Evolutionary conservation across 2,113 vertebrate species (phyloP), one percentile per base, ranked within the genome.

Genomic region (Ophthalmotilapia sp.): DNA sequence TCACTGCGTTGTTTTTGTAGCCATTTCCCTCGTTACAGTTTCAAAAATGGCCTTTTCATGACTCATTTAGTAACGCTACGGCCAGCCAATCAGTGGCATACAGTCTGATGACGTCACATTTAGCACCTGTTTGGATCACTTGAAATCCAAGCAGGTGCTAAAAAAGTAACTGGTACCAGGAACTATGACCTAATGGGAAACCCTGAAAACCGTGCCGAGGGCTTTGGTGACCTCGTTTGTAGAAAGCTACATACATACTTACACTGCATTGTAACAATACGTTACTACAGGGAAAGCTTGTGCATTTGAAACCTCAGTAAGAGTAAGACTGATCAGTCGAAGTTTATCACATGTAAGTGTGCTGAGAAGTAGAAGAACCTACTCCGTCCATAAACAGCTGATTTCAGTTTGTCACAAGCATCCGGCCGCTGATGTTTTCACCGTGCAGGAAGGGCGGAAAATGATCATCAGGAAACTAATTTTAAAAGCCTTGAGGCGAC

Each of bases 191-290:
- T 36, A 36, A 12, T 65, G 17, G 31, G 33, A 38, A 65, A 65
- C 0, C 29, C 31, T 11, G 58, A 36, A 62, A 36, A 62, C 6
- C 1, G 17, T 23, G 21, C 17, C 0, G 9, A n/a, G 60, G 31
- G 60, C 2, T 65, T 65, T 38, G 60, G 65, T 23, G 38, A 70
- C 38, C 65, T 23, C 12, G 38, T 42, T 15, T 42, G n/a, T 26
- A 45, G 40, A 45, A 73, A 73, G 1, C 29, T 33, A 26, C 38
- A 26, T 4, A 73, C 13, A 17, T 42, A 42, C 65, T 70, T 9
- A 15, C 15, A 45, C 68, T 1, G 0, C 65, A 70, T 9, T 4
- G 0, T 40, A 38, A 68, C 33, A 68, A 21, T 68, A 38, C 33
- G 1, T 68, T 38, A 38, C 11, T 38, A 38, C 62, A 68, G 17